These are phyloP conservation scores for Indicator indicator DNA, from an alignment of 2,113 vertebrate species.

Conservation along the genomic window DNA sequence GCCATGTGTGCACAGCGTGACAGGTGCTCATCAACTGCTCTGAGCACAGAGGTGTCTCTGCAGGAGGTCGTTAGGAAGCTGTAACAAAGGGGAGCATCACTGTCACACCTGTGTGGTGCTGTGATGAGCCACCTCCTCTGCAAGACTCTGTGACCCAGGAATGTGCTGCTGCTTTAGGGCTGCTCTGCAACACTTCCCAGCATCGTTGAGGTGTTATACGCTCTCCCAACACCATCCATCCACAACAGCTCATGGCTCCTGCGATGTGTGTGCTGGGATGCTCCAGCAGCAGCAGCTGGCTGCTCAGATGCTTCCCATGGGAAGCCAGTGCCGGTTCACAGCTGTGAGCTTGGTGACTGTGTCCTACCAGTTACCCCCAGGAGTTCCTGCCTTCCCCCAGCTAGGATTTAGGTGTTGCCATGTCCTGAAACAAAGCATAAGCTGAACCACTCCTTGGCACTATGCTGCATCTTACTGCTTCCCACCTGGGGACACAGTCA, in stretches of 20 bases:
- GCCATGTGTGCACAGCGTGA: not conserved
- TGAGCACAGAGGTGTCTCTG: too few relatives aligned
- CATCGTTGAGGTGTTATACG: not conserved
- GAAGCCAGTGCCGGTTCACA: not conserved
- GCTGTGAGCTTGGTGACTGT: not conserved
- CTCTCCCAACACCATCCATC: not conserved
- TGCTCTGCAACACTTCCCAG: not conserved
- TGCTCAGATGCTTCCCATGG: not conserved
- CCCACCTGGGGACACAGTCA: not conserved
- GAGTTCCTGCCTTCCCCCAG: not conserved
- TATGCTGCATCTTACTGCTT: not conserved
- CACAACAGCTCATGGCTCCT: not conserved
- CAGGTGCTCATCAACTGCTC: not conserved
- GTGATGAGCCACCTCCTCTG: not conserved
- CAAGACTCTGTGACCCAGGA: not conserved
- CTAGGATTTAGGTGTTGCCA: not conserved
- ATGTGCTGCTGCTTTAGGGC: not conserved
- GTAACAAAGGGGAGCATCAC: not conserved
- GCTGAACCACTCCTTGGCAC: not conserved
- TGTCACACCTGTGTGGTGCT: not conserved
- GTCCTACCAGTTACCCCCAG: not conserved
- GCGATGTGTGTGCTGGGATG: not conserved
- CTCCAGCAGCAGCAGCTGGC: not conserved
- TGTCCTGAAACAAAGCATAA: not conserved
- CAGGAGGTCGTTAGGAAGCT: not conserved